These are phyloP conservation scores for Ictidomys tridecemlineatus DNA, from an alignment of 2,113 vertebrate species.

Conservation along the genomic window DNA sequence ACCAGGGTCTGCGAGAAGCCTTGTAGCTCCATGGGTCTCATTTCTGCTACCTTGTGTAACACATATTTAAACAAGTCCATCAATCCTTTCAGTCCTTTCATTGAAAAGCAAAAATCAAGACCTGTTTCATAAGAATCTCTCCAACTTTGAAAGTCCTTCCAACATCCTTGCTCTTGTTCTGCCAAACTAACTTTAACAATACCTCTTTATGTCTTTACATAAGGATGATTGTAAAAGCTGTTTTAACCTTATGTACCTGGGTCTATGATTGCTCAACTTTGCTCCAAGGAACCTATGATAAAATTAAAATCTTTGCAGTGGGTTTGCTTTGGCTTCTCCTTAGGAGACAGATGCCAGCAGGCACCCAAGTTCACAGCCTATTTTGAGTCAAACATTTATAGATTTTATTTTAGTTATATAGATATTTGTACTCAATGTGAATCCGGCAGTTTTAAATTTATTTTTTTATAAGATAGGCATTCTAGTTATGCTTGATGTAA, in stretches of 20 bases:
- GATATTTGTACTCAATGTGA: neutral
- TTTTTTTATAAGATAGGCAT: neutral
- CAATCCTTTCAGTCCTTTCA: neutral
- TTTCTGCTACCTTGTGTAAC: neutral
- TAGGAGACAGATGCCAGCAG: neutral
- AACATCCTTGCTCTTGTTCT: neutral
- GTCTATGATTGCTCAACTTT: neutral
- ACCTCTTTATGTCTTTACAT: neutral
- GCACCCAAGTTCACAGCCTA: neutral
- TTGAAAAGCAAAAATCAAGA: neutral
- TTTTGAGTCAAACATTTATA: neutral
- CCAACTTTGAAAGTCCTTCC: neutral
- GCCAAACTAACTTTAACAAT: neutral
- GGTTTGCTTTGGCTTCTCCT: conserved; percentile 23
- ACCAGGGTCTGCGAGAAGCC: neutral
- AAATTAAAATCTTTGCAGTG: neutral
- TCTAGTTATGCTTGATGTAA: neutral
- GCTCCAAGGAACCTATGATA: neutral
- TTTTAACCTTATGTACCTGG: neutral
- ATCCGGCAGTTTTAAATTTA: neutral
- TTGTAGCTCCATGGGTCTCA: neutral
- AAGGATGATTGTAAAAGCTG: neutral
- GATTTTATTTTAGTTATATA: neutral
- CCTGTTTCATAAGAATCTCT: neutral
- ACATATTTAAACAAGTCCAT: neutral